phyloP scores from a whole-genome alignment of 2,797 vertebrate species.

The Halcyon leucocephala region DNA sequence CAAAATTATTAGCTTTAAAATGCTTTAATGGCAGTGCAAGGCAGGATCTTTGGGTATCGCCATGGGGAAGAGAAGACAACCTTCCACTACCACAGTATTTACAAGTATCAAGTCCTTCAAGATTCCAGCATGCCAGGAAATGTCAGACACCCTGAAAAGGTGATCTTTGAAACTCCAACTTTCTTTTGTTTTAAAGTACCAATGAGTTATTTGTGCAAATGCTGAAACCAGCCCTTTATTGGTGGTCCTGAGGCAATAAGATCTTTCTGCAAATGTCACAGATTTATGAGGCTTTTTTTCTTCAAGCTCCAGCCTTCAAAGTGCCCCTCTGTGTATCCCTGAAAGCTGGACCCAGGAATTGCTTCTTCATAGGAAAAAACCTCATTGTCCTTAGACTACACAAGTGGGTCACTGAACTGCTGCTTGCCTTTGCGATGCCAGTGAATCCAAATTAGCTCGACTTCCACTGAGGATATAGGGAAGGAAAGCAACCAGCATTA shows the following conservation, averaged over 20 bases:
- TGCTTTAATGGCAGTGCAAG: fast-evolving
- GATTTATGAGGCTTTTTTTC: neutral
- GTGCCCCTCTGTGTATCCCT: neutral
- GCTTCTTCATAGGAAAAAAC: neutral
- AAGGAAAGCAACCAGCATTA: neutral
- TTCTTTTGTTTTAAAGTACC: neutral
- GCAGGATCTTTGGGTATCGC: neutral
- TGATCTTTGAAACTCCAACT: neutral
- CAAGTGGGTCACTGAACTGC: conserved; percentile 16
- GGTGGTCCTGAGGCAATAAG: neutral
- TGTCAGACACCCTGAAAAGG: neutral
- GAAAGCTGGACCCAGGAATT: neutral
- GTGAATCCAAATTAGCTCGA: conserved; percentile 21
- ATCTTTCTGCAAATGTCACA: neutral
- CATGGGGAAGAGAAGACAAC: neutral
- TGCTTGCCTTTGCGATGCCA: neutral
- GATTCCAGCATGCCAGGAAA: neutral
- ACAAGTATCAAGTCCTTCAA: neutral
- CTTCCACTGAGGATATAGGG: neutral
- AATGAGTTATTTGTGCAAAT: neutral
- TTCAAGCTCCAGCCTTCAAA: neutral
- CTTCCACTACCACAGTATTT: neutral
- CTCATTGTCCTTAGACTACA: neutral
- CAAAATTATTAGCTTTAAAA: neutral
- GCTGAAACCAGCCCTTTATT: neutral